These are phyloP conservation scores for Xenotilapia flavipinnis DNA, from an alignment of 2,113 vertebrate species.

Conservation along the genomic window DNA sequence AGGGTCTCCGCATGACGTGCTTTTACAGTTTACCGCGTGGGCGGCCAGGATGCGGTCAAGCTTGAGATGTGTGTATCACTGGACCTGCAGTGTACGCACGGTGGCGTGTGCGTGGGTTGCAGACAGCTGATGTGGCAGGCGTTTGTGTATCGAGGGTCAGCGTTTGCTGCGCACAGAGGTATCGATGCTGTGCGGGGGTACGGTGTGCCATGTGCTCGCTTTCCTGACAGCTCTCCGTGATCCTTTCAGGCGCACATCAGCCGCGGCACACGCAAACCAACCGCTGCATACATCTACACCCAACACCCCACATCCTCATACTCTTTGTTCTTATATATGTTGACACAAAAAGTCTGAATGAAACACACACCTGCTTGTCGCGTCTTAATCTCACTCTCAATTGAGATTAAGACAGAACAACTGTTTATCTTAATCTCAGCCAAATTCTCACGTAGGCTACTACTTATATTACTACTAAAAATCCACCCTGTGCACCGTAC, in stretches of 20 bases:
- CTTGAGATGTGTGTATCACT: not conserved
- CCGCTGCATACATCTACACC: not conserved
- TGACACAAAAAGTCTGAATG: not conserved
- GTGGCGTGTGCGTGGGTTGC: not conserved
- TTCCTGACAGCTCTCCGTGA: constrained; percentile 7
- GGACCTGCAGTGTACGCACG: not conserved
- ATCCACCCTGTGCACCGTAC: not conserved
- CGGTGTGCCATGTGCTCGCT: constrained; percentile 22
- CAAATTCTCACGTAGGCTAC: not conserved
- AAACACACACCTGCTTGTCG: not conserved
- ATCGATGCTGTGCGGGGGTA: not conserved
- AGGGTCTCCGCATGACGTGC: not conserved
- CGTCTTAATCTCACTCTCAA: not conserved
- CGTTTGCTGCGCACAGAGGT: not conserved
- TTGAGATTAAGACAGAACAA: not conserved
- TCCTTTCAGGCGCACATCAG: constrained; percentile 19
- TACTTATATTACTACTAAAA: rapidly evolving
- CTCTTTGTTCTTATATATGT: not conserved
- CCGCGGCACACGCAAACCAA: not conserved
- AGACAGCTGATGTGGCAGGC: not conserved
- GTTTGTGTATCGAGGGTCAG: not conserved
- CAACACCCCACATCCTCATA: not conserved
- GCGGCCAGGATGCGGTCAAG: not conserved
- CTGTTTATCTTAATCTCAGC: not conserved
- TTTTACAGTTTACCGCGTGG: not conserved